These are phyloP conservation scores for Ischnura elegans DNA, from an alignment of 2,888 invertebrate genomes.

Conservation along the genomic window DNA sequence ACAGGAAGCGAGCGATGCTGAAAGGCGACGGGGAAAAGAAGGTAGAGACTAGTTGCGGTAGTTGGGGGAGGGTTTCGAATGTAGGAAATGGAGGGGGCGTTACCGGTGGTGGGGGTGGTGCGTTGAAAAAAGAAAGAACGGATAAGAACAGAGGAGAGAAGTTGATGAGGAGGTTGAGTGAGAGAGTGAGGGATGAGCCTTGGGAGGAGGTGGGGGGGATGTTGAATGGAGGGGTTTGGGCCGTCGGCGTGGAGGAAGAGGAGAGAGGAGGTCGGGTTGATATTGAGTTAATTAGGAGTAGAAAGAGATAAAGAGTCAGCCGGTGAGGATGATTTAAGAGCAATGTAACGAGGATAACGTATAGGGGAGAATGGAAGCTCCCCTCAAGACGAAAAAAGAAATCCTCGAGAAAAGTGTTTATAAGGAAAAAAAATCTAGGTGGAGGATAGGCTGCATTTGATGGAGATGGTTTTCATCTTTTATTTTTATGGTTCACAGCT, in stretches of 20 bases:
- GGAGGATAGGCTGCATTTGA: not conserved
- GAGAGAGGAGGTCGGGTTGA: conserved; percentile 29
- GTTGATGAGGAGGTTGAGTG: not conserved
- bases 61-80: not conserved
- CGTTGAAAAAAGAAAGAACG: not conserved
- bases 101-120: not conserved
- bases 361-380: not conserved
- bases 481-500: not conserved
- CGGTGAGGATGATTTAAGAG: conserved; percentile 35
- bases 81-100: not conserved
- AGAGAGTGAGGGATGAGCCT: not conserved
- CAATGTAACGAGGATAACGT: conserved; percentile 5
- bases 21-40: not conserved
- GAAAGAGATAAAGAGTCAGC: conserved; percentile 31
- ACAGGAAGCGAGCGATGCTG: not conserved
- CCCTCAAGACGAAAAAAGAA: not conserved
- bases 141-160: not conserved
- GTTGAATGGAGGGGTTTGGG: not conserved
- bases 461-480: not conserved
- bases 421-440: not conserved
- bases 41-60: not conserved
- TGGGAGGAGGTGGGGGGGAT: not conserved
- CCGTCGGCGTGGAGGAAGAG: not conserved
- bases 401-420: conserved; percentile 8
- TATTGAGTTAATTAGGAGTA: conserved; percentile 35